Base-by-base conservation (phyloP, 1,140 invertebrate species). In the Agrilus planipennis region DNA sequence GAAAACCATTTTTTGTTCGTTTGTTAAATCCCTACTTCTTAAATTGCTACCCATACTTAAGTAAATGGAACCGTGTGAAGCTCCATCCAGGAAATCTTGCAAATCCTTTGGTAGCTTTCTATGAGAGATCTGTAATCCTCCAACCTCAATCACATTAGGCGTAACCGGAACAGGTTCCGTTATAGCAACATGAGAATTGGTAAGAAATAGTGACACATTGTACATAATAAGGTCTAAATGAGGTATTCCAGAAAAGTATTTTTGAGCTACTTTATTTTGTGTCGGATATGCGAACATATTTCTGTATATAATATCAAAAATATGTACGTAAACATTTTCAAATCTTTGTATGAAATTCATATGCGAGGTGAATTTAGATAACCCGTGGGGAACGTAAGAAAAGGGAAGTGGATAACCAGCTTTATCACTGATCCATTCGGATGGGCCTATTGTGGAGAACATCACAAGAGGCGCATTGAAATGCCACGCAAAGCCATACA, bases 41-140 rank as follows among this genome's bases (percentile, higher is more conserved):
- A 75, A 58, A 61, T 73, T 75, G 0, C 68, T 66, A 3, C 77
- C 77, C 39, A 79, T 59, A 49, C 72, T 75, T 46, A 80, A 71
- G 34, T 74, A 71, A 23, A 79, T 68, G 2, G 71, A 67, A 2
- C 76, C 76, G 19, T 69, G 50, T 14, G 67, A 55, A 6, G 65
- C 60, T 1, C 52, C 53, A 20, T 72, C 65, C 10, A 77, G 39
- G 36, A 66, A 71, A 5, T 64, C 47, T 52, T 71, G 45, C 11
- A 76, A 50, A 39, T 73, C 64, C 15, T 65, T 30, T 5, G 53
- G 53, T 23, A 55, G 22, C 14, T 45, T 27, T 34, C 54, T 50
- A n/a, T n/a, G n/a, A n/a, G n/a, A n/a, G 5, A 73, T 58, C 40
- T 74, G 70, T 50, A 72, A 54, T 12, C 70, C 64, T 45, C 72